Base-by-base conservation (phyloP, 2,888 invertebrate species). In the Rhingia rostrata region DNA sequence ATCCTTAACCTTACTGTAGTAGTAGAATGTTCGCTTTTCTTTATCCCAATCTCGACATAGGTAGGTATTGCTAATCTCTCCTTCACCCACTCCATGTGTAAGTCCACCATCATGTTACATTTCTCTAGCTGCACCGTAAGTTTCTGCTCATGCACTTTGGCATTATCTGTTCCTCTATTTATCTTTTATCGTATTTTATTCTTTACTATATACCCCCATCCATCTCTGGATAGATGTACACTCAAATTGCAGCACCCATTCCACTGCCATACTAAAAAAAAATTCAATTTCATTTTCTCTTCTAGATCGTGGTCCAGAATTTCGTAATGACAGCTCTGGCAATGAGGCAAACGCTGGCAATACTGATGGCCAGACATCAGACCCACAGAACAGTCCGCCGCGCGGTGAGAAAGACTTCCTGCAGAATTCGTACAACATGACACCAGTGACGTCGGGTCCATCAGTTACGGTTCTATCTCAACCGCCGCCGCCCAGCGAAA, bases 311-410 rank as follows among this genome's bases (percentile, higher is more conserved):
- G 88, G 88, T 74, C 87, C 87, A 33, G 90, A 90, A 37, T 89
- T 89, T 86, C 89, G 90, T 63, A 91, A 91, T 67, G 92, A 93
- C 81, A 93, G 92, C 86, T 93, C 93, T 47, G 93, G 93, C 5
- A 93, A 93, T 87, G 93, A 93, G 87, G 92, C 92, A 10, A 92
- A 92, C 86, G 91, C 92, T 30, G 93, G 92, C 87, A 88, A 95
- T 90, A 94, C 94, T 77, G 95, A 95, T 89, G 94, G 93, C 39
- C 94, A 94, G 83, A 90, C 88, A 77, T 94, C 94, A 64, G 94
- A 95, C 89, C 93, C 94, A 49, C 94, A 92, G 89, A 91, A 91
- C 79, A 94, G 92, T 88, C 94, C 92, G 87, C 93, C 93, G 49
- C 90, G 93, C 41, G 93, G 93, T 45, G 93, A 93, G 82, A 92